Conservation (phyloP, 2,113 vertebrate genomes). For the Pteruthius melanotis region DNA sequence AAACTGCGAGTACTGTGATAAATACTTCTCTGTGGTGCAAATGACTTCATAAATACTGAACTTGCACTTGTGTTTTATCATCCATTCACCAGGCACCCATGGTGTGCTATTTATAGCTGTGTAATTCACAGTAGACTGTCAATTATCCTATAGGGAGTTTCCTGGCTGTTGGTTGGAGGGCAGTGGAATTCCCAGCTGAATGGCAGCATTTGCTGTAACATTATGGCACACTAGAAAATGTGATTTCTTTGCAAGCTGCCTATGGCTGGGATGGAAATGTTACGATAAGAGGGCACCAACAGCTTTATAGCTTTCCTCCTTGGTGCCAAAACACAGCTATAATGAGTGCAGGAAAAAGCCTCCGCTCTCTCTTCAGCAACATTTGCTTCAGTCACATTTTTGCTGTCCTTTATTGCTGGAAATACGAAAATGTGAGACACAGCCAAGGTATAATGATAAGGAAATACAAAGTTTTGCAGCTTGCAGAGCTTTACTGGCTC, state of each 20-base stretch:
- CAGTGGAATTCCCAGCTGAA: slow-evolving; percentile 4
- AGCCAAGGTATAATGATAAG: background rate
- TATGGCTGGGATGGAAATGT: background rate
- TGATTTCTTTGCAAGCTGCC: slow-evolving; percentile 5
- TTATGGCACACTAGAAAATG: slow-evolving; percentile 8
- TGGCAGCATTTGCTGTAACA: slow-evolving; percentile 1
- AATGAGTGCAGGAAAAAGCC: background rate
- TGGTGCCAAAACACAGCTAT: background rate
- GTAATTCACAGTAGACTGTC: slow-evolving; percentile 47
- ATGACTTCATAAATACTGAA: slow-evolving; percentile 21
- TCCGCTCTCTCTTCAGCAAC: background rate
- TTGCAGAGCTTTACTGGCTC: background rate
- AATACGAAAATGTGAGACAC: background rate
- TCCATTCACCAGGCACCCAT: slow-evolving; percentile 37
- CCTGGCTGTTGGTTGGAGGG: slow-evolving; percentile 29
- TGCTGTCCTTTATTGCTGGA: background rate
- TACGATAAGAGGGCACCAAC: slow-evolving; percentile 1
- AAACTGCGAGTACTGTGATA: background rate
- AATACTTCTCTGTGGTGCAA: slow-evolving; percentile 29
- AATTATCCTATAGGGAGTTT: background rate
- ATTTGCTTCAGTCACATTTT: background rate
- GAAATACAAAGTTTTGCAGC: background rate
- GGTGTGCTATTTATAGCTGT: slow-evolving; percentile 48
- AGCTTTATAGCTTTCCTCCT: background rate
- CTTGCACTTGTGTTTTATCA: slow-evolving; percentile 29